Evolutionary conservation across 2,113 vertebrate genomes (phyloP).

Genomic region (Eolophus roseicapilla): DNA sequence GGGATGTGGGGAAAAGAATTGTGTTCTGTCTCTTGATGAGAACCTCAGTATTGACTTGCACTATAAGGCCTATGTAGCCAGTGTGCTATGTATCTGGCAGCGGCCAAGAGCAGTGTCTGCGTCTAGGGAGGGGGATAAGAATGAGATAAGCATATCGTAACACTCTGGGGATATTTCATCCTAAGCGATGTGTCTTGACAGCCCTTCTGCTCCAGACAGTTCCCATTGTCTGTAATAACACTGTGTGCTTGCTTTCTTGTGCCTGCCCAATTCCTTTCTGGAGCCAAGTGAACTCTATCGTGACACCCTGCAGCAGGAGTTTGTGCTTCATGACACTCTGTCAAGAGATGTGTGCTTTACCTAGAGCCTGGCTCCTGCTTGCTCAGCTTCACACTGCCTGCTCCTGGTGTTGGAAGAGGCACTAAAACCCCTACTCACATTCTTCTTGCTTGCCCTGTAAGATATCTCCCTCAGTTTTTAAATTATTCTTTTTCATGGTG

Average conservation of each 20-base stretch:
- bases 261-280: background rate
- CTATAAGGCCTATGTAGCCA: background rate
- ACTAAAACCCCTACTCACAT: background rate
- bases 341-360: background rate
- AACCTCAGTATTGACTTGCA: background rate
- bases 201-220: conserved; percentile 1
- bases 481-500: background rate
- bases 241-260: background rate
- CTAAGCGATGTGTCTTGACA: background rate
- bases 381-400: background rate
- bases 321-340: background rate
- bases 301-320: background rate
- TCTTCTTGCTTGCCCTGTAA: background rate
- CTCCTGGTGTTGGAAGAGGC: background rate
- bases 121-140: background rate
- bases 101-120: background rate
- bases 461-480: background rate
- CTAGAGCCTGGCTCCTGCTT: background rate
- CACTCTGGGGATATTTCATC: background rate
- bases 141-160: background rate
- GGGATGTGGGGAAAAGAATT: background rate
- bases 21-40: background rate
- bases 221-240: background rate
- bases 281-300: background rate
- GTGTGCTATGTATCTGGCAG: background rate